Evolutionary conservation across 2,888 invertebrate genomes (phyloP), one percentile per base, ranked within the genome.

Genomic region (Steromphala cineraria): DNA sequence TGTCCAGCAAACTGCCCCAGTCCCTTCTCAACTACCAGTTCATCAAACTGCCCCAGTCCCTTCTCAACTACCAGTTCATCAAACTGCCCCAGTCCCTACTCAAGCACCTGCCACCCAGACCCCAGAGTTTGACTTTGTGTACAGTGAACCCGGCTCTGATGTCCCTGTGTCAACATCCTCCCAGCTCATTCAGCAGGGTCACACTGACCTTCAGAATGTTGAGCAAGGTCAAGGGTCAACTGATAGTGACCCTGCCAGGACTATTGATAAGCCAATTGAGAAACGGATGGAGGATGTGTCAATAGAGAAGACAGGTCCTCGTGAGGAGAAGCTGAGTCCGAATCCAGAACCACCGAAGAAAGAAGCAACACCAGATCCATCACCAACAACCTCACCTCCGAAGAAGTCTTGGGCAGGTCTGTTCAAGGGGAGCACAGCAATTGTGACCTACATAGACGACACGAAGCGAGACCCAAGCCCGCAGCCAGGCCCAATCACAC

Each of bases 361-460:
- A 40, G 17, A 28, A 53, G 15, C 78, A 24, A 31, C 67, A 28
- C 31, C 62, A 21, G 40, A 52, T 17, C 52, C 46, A 46, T 53
- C 24, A 36, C 79, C 36, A 28, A 78, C 76, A 13, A 79, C 52
- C 15, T 81, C 83, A 28, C 83, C 84, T 4, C 84, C 84, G 67
- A 82, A 81, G 28, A 80, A 77, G 28, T 84, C 88, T 0, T 90
- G 90, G 90, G 89, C 90, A n/a, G 87, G 87, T 21, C 81, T 90
- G 52, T 90, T 90, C 78, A 86, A 83, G 75, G 53, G 84, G 80
- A 81, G 62, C 79, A 40, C 75, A 3, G 55, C 76, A 15, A 53
- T 79, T 31, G 31, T 78, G 77, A 40, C 36, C 67, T 67, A 82
- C 53, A 52, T 75, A 67, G 76, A 79, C 31, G 62, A 79, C 46